phyloP scores from a whole-genome alignment of 2,113 vertebrate species.

The Syrmaticus mikado region DNA sequence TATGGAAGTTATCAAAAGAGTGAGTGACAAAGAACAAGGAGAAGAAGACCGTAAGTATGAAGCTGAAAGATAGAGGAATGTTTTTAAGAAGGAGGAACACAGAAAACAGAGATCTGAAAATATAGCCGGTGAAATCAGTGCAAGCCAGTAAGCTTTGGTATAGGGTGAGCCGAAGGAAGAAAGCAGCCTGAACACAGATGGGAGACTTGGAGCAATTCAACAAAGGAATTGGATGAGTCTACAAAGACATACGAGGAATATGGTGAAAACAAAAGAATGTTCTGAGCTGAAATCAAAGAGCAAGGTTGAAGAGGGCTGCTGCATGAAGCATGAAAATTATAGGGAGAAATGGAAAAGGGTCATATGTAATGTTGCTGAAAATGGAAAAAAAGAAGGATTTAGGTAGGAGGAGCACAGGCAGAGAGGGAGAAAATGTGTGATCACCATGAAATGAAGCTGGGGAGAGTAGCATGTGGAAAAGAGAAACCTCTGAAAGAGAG shows the following conservation, averaged over 20 bases:
- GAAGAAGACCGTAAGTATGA: neutral
- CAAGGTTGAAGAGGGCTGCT: neutral
- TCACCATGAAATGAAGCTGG: neutral
- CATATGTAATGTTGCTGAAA: neutral
- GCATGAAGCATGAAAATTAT: neutral
- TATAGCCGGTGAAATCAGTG: neutral
- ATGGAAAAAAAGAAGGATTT: neutral
- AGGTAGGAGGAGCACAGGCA: neutral
- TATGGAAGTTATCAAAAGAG: neutral
- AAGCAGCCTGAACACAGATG: neutral
- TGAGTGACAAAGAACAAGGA: neutral
- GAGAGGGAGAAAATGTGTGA: neutral
- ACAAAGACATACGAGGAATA: neutral
- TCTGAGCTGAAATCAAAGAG: neutral
- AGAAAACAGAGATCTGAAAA: neutral
- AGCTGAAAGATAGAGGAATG: neutral
- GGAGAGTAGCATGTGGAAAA: neutral
- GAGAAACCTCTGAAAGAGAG: neutral
- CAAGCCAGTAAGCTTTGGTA: neutral
- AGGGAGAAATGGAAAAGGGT: neutral
- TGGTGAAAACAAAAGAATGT: neutral
- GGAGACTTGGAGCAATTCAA: neutral
- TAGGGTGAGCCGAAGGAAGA: neutral
- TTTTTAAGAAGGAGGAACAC: neutral
- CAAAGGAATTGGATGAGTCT: neutral